Conservation (phyloP, 2,113 vertebrate species). For the Reinhardtius hippoglossoides region DNA sequence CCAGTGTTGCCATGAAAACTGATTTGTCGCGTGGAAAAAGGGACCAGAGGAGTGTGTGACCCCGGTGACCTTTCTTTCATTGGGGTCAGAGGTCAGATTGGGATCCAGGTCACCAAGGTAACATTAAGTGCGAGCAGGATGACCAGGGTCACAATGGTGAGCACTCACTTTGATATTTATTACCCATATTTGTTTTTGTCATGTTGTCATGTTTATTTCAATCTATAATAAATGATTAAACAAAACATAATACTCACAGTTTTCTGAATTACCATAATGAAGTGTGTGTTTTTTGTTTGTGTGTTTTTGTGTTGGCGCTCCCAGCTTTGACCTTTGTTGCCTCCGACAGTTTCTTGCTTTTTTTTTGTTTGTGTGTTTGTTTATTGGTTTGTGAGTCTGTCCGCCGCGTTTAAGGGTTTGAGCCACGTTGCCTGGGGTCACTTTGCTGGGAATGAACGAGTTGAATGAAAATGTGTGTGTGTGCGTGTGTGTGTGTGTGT, state of each 20-base stretch:
- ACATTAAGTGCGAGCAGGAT: conserved; percentile 36
- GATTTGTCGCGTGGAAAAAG: conserved; percentile 34
- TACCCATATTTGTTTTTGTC: not conserved
- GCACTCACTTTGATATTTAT: conserved; percentile 7
- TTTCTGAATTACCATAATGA: not conserved
- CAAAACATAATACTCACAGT: not conserved
- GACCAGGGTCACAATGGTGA: conserved; percentile 36
- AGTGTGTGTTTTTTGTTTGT: not conserved
- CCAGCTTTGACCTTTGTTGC: conserved; percentile 36
- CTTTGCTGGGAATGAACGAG: conserved; percentile 30
- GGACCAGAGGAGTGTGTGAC: conserved; percentile 48
- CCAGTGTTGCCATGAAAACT: conserved; percentile 30
- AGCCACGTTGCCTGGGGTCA: conserved; percentile 27
- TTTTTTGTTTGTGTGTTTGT: not conserved
- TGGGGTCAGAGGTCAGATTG: conserved; percentile 64
- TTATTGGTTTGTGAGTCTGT: conserved; percentile 33
- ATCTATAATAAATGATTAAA: conserved; percentile 6
- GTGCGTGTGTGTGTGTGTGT: conserved; percentile 27
- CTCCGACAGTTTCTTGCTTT: conserved; percentile 11
- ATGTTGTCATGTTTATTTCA: conserved; percentile 10
- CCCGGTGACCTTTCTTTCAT: conserved; percentile 57
- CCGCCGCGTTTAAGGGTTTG: conserved; percentile 17
- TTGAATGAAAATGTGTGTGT: conserved; percentile 28
- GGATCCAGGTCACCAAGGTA: conserved; percentile 64
- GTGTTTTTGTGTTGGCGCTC: not conserved